A percentile compares a stretch with the other conserved stretches of the same genome.
Evolutionary conservation across 2,113 vertebrate species (phyloP).

Genomic region (Glaucidium brasilianum): DNA sequence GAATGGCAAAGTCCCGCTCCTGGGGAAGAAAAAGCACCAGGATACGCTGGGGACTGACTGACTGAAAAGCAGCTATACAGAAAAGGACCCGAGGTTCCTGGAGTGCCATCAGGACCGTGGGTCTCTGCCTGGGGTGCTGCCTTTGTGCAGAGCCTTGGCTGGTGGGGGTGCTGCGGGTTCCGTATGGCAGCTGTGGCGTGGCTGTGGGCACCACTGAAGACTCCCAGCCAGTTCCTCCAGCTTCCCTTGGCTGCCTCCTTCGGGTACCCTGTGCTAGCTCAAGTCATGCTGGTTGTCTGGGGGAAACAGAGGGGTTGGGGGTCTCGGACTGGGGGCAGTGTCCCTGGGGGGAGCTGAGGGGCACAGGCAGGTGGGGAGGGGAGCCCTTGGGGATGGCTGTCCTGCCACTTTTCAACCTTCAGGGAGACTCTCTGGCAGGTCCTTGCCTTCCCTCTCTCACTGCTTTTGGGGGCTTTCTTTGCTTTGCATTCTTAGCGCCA

Average conservation of each 20-base stretch:
- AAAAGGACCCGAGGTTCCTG: background rate
- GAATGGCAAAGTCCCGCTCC: background rate
- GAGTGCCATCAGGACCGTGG: background rate
- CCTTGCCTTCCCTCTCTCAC: background rate
- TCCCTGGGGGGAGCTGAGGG: background rate
- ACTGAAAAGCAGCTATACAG: background rate
- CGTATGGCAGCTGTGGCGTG: accelerated
- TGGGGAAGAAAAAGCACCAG: background rate
- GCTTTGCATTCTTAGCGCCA: background rate
- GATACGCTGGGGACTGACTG: too few species aligned
- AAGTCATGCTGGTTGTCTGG: accelerated
- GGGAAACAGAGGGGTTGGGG: accelerated
- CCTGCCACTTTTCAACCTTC: background rate
- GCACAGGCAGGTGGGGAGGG: too few species aligned
- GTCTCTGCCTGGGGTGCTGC: background rate
- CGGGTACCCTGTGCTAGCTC: background rate
- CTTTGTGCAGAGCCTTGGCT: background rate
- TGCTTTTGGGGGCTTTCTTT: background rate
- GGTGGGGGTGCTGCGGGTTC: accelerated
- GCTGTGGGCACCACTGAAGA: background rate
- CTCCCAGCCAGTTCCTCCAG: background rate
- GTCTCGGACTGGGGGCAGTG: background rate
- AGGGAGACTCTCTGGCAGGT: background rate
- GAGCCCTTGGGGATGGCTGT: background rate
- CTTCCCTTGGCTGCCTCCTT: background rate